Evolutionary conservation across 2,113 vertebrate species (phyloP).

Genomic region (Hippocampus abdominalis): DNA sequence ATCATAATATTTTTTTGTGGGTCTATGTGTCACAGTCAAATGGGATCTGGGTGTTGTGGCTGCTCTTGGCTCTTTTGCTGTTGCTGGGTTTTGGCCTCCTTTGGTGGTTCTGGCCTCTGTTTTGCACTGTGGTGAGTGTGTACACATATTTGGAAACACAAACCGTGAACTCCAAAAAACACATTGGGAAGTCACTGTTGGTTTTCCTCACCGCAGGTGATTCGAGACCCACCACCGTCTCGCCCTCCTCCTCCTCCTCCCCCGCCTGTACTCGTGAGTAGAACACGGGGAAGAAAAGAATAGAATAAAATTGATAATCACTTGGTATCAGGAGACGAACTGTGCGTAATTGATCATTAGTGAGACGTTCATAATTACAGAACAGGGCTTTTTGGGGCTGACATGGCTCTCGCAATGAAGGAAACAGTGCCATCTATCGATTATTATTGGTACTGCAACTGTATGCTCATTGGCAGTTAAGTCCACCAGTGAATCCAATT

Average conservation of each 20-base stretch:
- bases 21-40: conserved; percentile 73
- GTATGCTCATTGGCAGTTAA: neutral
- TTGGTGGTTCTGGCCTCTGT: conserved; percentile 99
- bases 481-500: neutral
- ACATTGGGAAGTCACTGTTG: neutral
- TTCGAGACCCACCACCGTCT: conserved; percentile 86
- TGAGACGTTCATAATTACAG: neutral
- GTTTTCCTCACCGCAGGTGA: conserved; percentile 75
- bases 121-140: conserved; percentile 84
- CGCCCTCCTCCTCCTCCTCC: conserved; percentile 78
- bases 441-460: neutral
- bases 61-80: conserved; percentile 83
- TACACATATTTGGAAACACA: neutral
- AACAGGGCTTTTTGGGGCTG: neutral
- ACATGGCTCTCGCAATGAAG: neutral
- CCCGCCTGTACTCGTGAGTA: conserved; percentile 78
- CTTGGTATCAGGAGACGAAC: neutral
- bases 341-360: neutral
- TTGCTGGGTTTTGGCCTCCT: conserved; percentile 76
- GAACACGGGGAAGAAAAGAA: neutral
- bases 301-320: neutral
- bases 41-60: conserved; percentile 77
- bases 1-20: conserved; percentile 3
- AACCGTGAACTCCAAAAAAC: neutral
- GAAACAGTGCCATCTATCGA: neutral